Percentiles rank a stretch among this genome's conserved stretches.
Evolutionary conservation across 1,140 invertebrate species (phyloP).

Genomic region (Penaeus vannamei): DNA sequence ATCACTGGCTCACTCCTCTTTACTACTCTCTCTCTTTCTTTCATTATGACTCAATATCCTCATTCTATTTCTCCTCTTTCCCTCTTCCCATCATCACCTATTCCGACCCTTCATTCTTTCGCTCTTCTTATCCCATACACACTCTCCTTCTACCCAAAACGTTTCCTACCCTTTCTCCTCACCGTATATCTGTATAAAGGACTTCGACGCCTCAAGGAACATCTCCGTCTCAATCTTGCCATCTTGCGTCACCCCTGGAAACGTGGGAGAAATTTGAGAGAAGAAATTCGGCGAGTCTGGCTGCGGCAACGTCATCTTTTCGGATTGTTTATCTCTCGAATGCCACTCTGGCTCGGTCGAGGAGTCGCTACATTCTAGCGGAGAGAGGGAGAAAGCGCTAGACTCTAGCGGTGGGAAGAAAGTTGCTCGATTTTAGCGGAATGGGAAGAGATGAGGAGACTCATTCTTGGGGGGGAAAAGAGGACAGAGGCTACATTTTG

Average conservation of each 20-base stretch:
- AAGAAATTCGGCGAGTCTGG: constrained; percentile 16
- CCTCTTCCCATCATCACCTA: background rate
- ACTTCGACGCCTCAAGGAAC: constrained; percentile 49
- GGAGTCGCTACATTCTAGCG: background rate
- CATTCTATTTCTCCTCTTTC: background rate
- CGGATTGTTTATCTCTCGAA: constrained; percentile 34
- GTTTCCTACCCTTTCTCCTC: background rate
- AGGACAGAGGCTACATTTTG: background rate
- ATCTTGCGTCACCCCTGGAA: constrained; percentile 16
- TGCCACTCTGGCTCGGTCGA: background rate
- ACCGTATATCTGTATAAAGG: constrained; percentile 47
- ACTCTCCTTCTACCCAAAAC: background rate
- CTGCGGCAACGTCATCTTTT: background rate
- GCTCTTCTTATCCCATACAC: background rate
- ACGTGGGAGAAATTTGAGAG: constrained; percentile 30
- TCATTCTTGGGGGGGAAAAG: background rate
- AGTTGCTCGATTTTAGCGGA: background rate
- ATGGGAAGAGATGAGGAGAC: background rate
- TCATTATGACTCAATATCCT: no score
- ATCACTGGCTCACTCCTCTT: no score
- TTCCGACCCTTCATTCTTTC: background rate
- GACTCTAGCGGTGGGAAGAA: no score
- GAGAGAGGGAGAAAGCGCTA: background rate
- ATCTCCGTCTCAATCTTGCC: constrained; percentile 50
- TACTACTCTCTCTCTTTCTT: no score